Conservation (phyloP, 2,888 invertebrate species). For the Troilus luridus region DNA sequence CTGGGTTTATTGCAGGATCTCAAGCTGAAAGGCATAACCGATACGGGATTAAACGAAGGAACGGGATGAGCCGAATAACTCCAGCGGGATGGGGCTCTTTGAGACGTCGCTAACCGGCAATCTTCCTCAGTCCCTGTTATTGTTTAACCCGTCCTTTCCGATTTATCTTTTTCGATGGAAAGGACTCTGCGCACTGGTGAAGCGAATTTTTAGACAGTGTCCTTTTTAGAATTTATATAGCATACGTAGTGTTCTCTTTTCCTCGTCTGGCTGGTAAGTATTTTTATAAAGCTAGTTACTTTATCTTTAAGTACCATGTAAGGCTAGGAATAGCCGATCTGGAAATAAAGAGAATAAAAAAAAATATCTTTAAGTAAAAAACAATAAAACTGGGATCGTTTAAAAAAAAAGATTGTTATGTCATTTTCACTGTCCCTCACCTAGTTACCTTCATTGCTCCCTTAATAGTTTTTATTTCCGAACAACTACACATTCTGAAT, state of each 20-base stretch:
- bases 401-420: no score
- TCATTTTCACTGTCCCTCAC: no score
- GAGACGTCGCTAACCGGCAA: not conserved
- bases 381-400: no score
- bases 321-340: no score
- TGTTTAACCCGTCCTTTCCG: slow-evolving; percentile 32
- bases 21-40: slow-evolving; percentile 52
- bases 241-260: not conserved
- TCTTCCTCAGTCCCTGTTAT: slow-evolving; percentile 29
- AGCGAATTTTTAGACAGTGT: not conserved
- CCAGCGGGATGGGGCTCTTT: slow-evolving; percentile 20
- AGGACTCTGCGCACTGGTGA: not conserved
- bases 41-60: slow-evolving; percentile 42
- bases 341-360: no score
- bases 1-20: not conserved
- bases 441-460: no score
- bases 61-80: slow-evolving; percentile 50
- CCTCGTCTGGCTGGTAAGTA: not conserved
- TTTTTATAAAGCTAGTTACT: no score
- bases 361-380: no score
- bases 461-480: no score
- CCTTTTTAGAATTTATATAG: not conserved
- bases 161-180: not conserved
- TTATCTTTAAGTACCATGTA: no score
- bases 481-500: no score